Evolutionary conservation across 1,140 invertebrate genomes (phyloP).

Genomic region (Aradophagus sp.): DNA sequence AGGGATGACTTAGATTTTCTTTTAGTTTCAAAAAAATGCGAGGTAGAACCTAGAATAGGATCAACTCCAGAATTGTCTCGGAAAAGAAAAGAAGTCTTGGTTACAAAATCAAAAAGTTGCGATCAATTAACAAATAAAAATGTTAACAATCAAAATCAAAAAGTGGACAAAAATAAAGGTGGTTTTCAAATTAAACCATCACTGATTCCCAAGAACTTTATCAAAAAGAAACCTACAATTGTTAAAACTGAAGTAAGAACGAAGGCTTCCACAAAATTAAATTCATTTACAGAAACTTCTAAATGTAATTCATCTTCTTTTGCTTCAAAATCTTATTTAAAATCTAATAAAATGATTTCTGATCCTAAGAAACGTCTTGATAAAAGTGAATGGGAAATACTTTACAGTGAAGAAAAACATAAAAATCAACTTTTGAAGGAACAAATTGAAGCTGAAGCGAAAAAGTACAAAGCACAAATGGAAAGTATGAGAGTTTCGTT

Average conservation of each 20-base stretch:
- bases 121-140: constrained; percentile 62
- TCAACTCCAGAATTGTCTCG: constrained; percentile 35
- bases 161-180: constrained; percentile 30
- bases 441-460: constrained; percentile 67
- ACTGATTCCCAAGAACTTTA: constrained; percentile 51
- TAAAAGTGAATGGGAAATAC: constrained; percentile 60
- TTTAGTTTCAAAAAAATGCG: constrained; percentile 37
- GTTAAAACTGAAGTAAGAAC: constrained; percentile 25
- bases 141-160: constrained; percentile 8
- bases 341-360: constrained; percentile 13
- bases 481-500: constrained; percentile 66
- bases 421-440: constrained; percentile 66
- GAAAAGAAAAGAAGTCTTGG: constrained; percentile 38
- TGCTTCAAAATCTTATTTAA: constrained; percentile 44
- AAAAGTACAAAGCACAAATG: constrained; percentile 68
- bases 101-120: constrained; percentile 65
- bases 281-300: too few relatives aligned
- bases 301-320: too few relatives aligned
- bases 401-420: constrained; percentile 68
- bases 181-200: constrained; percentile 30
- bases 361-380: constrained; percentile 34
- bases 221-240: constrained; percentile 37
- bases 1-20: constrained; percentile 20
- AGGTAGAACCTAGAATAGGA: constrained; percentile 23
- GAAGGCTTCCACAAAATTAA: too few relatives aligned